phyloP scores from a whole-genome alignment of 2,888 invertebrate species.

The Lycia hirtaria region DNA sequence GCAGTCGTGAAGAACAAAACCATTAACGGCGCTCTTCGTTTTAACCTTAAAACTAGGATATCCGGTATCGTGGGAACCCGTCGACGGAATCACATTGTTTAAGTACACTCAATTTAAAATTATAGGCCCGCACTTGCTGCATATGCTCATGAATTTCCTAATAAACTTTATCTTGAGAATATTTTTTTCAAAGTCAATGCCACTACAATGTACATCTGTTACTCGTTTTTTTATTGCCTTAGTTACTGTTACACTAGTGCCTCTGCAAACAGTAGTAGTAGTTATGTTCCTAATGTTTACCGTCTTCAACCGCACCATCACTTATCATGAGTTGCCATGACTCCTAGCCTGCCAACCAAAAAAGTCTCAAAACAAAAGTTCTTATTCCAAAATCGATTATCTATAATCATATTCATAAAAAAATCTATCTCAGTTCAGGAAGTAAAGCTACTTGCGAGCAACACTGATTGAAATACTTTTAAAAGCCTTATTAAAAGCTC shows the following conservation, averaged over 20 bases:
- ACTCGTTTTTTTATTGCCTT: not conserved
- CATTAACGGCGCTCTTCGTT: slow-evolving; percentile 33
- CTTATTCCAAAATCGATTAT: not conserved
- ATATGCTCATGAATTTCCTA: slow-evolving; percentile 16
- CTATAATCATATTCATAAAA: not conserved
- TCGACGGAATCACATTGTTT: slow-evolving; percentile 37
- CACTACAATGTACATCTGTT: not conserved
- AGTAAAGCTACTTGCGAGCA: not conserved
- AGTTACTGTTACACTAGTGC: no score
- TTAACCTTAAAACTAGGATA: slow-evolving; percentile 42
- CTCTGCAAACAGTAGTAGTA: no score
- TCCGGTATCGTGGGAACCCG: slow-evolving; percentile 42
- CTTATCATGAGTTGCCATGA: no score
- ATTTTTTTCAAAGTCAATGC: slow-evolving; percentile 23
- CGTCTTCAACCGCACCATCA: no score
- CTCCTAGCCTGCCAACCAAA: no score
- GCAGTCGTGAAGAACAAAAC: slow-evolving; percentile 30
- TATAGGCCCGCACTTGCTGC: slow-evolving; percentile 15
- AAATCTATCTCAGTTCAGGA: not conserved
- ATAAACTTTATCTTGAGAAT: slow-evolving; percentile 16
- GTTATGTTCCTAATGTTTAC: no score
- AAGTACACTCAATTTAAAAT: slow-evolving; percentile 31
- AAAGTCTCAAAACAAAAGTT: not conserved
- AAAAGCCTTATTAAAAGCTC: slow-evolving; percentile 4
- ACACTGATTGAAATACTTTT: not conserved